These are phyloP conservation scores for Coboldia fuscipes DNA, from an alignment of 1,140 invertebrate species.

Conservation along the genomic window DNA sequence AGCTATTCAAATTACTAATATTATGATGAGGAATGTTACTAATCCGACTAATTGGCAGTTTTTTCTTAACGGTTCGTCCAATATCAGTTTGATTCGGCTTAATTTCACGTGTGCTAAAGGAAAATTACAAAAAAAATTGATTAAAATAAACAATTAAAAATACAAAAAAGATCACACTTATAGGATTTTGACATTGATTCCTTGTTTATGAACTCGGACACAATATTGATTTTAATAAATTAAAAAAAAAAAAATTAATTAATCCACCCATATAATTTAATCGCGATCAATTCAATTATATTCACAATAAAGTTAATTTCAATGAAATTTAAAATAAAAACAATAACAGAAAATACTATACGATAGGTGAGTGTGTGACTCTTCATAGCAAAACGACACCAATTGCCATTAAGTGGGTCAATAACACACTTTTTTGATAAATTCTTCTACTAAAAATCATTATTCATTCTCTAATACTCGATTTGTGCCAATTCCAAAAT, in stretches of 20 bases:
- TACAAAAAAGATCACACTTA: not conserved
- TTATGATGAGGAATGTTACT: slow-evolving; percentile 7
- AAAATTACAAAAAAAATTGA: not conserved
- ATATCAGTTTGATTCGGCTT: slow-evolving; percentile 74
- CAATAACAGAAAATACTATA: no score
- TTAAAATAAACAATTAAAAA: not conserved
- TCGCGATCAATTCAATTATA: no score
- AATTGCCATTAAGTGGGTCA: no score
- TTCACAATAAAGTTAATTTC: no score
- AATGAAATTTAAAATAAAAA: no score
- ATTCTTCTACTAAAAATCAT: no score
- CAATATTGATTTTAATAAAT: not conserved
- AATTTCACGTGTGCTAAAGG: slow-evolving; percentile 67
- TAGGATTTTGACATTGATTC: not conserved
- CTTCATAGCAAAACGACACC: no score
- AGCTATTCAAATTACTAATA: slow-evolving; percentile 1
- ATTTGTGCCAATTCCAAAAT: no score
- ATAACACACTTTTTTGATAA: no score
- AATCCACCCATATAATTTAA: no score
- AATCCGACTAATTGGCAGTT: slow-evolving; percentile 15
- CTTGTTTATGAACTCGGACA: not conserved
- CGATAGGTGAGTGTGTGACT: no score
- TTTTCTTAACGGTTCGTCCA: slow-evolving; percentile 60
- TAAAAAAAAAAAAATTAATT: not conserved
- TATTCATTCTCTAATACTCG: no score